Evolutionary conservation across 2,888 invertebrate genomes (phyloP).

Genomic region (Aphodius sticticus): DNA sequence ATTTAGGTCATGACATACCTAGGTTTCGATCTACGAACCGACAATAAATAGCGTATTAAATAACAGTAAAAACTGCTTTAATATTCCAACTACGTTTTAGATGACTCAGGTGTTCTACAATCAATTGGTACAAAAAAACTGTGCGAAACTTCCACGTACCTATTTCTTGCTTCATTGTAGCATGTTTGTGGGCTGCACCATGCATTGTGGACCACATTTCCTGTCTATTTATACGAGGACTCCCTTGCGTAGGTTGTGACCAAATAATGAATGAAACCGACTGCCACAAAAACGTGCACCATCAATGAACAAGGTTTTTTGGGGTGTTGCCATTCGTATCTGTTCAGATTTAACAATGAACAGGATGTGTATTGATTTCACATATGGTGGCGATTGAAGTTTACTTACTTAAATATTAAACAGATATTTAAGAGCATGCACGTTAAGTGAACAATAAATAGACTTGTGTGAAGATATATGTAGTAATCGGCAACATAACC

Average conservation of each 20-base stretch:
- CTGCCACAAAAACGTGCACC: background rate
- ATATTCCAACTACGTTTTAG: background rate
- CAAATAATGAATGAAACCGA: background rate
- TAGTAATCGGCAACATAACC: no score
- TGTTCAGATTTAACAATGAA: background rate
- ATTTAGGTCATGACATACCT: no score
- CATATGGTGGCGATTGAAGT: background rate
- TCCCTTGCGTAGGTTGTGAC: background rate
- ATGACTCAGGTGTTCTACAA: background rate
- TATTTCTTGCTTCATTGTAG: background rate
- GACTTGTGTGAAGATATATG: background rate
- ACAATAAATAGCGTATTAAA: background rate
- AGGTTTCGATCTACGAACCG: no score
- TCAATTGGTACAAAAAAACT: background rate
- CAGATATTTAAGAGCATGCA: background rate
- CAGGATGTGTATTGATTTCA: background rate
- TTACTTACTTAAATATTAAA: background rate
- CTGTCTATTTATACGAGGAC: background rate
- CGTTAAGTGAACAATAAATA: no score
- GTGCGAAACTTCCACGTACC: background rate
- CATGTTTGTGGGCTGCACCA: background rate
- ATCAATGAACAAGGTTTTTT: constrained; percentile 4
- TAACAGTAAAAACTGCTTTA: background rate
- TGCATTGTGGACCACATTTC: background rate
- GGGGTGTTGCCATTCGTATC: background rate